Conservation (phyloP, 2,888 invertebrate genomes). For the Patella depressa region DNA sequence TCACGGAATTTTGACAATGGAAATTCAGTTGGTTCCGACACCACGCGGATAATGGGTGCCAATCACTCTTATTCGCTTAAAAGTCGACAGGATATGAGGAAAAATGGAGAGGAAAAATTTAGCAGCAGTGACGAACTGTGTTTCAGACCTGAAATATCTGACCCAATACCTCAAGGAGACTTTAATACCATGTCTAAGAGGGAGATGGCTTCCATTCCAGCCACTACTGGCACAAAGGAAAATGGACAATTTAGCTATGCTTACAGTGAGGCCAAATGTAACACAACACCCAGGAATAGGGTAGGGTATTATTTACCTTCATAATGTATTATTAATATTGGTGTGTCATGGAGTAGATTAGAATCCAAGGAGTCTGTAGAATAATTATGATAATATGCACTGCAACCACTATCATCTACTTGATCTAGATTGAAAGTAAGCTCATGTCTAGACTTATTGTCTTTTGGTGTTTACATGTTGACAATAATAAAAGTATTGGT, state of each 20-base stretch:
- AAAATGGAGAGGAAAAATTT: constrained; percentile 4
- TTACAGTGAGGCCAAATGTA: constrained; percentile 6
- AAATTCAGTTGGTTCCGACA: not conserved
- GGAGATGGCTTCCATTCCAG: not conserved
- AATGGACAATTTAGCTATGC: constrained; percentile 1
- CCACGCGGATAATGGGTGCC: constrained; percentile 7
- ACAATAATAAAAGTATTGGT: too few species aligned
- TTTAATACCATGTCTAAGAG: constrained; percentile 1
- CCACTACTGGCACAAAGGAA: constrained; percentile 3
- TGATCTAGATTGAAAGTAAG: too few species aligned
- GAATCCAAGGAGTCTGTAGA: too few species aligned
- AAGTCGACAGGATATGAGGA: constrained; percentile 1
- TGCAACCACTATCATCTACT: too few species aligned
- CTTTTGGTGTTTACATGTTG: too few species aligned
- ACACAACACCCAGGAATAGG: constrained; percentile 6
- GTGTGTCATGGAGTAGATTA: too few species aligned
- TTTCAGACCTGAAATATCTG: not conserved
- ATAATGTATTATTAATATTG: too few species aligned
- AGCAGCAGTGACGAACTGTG: not conserved
- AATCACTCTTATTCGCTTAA: constrained; percentile 10
- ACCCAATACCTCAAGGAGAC: not conserved
- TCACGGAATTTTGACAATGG: not conserved
- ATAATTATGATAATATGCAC: too few species aligned
- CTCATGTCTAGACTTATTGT: too few species aligned
- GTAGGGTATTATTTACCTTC: not conserved